A percentile compares a stretch with the other conserved stretches of the same genome.
Conservation (phyloP, 2,888 invertebrate genomes). For the Drosophila helvetica region DNA sequence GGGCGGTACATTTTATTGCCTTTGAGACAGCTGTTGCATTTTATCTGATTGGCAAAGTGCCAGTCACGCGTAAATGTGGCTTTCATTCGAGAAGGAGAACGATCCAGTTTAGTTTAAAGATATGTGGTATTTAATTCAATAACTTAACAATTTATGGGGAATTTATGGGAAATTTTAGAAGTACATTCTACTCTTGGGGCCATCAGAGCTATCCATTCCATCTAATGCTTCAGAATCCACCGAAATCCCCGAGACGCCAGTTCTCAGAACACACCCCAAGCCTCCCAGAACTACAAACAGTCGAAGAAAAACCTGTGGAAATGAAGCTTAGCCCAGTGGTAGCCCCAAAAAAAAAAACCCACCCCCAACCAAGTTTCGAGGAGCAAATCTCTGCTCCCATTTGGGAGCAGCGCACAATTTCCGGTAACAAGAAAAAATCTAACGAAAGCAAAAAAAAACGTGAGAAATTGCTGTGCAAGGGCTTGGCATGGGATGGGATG, state of each 20-base stretch:
- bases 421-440: conserved; percentile 22
- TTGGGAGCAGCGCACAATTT: conserved; percentile 42
- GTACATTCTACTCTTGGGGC: too few species aligned
- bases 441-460: not conserved
- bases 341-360: not conserved
- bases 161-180: not conserved
- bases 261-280: not conserved
- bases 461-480: not conserved
- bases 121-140: not conserved
- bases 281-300: not conserved
- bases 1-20: not conserved
- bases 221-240: not conserved
- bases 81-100: not conserved
- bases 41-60: not conserved
- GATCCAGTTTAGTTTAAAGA: not conserved
- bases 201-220: not conserved
- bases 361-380: not conserved
- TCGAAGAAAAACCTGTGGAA: not conserved
- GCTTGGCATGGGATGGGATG: not conserved
- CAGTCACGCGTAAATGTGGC: not conserved
- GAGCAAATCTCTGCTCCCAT: conserved; percentile 32
- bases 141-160: not conserved
- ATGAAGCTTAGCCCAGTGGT: conserved; percentile 6
- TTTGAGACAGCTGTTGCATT: not conserved
- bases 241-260: not conserved